Percentiles rank a stretch among this genome's conserved stretches.
Evolutionary conservation across 2,797 vertebrate species (phyloP).

Genomic region (Eleutherodactylus coqui): DNA sequence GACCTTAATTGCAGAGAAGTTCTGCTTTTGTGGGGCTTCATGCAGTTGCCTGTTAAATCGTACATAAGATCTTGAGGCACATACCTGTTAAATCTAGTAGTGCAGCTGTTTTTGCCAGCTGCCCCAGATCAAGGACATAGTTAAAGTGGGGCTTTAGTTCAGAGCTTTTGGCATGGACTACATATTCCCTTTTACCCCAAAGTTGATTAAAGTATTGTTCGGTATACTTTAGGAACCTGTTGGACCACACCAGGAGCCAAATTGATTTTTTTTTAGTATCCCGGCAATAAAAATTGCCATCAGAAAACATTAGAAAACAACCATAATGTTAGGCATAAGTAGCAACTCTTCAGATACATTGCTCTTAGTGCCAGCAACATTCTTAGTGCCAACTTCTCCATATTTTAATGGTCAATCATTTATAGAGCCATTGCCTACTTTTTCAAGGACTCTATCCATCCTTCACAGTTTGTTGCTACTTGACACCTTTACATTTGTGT

Average conservation of each 20-base stretch:
- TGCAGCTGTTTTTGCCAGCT: conserved; percentile 5
- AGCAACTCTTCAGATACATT: too few species aligned
- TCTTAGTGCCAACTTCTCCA: too few species aligned
- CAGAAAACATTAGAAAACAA: too few species aligned
- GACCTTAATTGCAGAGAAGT: not conserved
- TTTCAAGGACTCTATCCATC: too few species aligned
- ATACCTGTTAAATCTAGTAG: not conserved
- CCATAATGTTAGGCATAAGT: too few species aligned
- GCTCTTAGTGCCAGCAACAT: too few species aligned
- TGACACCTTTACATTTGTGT: too few species aligned
- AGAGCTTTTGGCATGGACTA: not conserved
- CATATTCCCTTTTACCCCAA: not conserved
- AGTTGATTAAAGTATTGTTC: too few species aligned
- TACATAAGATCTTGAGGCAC: not conserved
- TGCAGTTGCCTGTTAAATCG: not conserved
- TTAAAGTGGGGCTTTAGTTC: not conserved
- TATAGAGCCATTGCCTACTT: too few species aligned
- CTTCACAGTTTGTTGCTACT: too few species aligned
- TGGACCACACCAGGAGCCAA: not conserved
- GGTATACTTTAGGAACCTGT: not conserved
- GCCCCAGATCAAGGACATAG: not conserved
- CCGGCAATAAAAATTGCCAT: too few species aligned
- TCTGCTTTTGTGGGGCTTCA: not conserved
- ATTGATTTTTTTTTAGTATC: not conserved
- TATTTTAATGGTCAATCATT: too few species aligned